phyloP scores from a whole-genome alignment of 2,113 vertebrate genomes.

The Loxodonta africana region DNA sequence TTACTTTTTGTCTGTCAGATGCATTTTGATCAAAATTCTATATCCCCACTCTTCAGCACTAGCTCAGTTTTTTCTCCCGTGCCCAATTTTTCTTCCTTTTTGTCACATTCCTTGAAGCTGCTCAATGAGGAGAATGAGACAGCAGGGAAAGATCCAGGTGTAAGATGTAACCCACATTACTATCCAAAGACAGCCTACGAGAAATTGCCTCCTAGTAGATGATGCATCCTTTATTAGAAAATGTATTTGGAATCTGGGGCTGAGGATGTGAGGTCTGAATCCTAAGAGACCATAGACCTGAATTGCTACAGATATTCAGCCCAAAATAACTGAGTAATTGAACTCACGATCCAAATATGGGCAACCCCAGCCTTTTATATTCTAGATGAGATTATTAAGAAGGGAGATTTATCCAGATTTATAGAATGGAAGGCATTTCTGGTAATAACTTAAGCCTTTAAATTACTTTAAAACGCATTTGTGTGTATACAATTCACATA shows the following conservation, averaged over 20 bases:
- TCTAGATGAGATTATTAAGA: slow-evolving; percentile 48
- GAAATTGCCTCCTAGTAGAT: slow-evolving; percentile 26
- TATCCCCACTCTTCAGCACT: not conserved
- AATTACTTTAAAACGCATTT: slow-evolving; percentile 36
- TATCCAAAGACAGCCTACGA: slow-evolving; percentile 28
- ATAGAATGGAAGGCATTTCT: slow-evolving; percentile 24
- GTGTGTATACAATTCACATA: not conserved
- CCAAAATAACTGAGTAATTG: not conserved
- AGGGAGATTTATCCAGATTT: slow-evolving; percentile 52
- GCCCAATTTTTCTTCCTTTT: slow-evolving; percentile 38
- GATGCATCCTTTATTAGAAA: slow-evolving; percentile 57
- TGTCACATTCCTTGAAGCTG: slow-evolving; percentile 54
- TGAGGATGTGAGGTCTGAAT: slow-evolving; percentile 47
- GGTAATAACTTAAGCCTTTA: slow-evolving; percentile 51
- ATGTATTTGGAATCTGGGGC: slow-evolving; percentile 49
- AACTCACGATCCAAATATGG: slow-evolving; percentile 26
- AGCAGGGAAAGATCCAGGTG: slow-evolving; percentile 34
- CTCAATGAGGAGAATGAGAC: slow-evolving; percentile 30
- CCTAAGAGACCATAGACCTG: not conserved
- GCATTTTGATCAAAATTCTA: slow-evolving; percentile 42
- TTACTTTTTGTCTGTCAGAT: slow-evolving; percentile 55
- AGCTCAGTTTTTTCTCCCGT: slow-evolving; percentile 48
- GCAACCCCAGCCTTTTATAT: slow-evolving; percentile 1
- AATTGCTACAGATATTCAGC: not conserved
- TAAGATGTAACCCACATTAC: slow-evolving; percentile 49